A percentile compares a stretch with the other conserved stretches of the same genome.
These are phyloP conservation scores for Rotaria macrura DNA, from an alignment of 2,888 invertebrate species.

Conservation along the genomic window DNA sequence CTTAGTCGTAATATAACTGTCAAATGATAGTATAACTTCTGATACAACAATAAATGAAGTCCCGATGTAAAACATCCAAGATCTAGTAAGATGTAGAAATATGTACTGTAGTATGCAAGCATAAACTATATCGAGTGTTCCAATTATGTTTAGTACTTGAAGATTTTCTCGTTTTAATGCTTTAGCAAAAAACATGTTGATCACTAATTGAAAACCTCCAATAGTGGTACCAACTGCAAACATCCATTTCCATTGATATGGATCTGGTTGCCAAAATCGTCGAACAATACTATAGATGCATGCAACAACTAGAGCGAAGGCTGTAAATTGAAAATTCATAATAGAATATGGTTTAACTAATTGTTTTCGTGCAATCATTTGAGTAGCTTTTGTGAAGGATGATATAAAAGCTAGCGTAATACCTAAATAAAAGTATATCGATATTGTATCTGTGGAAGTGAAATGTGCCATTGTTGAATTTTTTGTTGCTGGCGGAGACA, in stretches of 20 bases:
- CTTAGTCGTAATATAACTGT: background rate
- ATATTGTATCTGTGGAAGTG: background rate
- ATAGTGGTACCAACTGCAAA: background rate
- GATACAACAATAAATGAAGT: background rate
- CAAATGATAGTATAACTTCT: background rate
- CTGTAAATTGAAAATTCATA: background rate
- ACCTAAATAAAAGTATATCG: background rate
- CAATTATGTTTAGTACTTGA: background rate
- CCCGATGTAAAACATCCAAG: background rate
- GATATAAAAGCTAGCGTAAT: background rate
- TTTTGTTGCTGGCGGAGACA: background rate
- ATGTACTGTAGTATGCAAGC: background rate
- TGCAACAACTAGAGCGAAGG: background rate
- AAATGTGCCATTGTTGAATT: background rate
- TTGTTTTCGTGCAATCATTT: background rate
- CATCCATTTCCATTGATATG: background rate
- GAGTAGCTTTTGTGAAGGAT: background rate
- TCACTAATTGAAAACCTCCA: background rate
- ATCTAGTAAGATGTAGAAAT: background rate
- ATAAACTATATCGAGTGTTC: background rate
- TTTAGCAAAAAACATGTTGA: background rate
- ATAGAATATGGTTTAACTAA: background rate
- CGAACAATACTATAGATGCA: background rate
- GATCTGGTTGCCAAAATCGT: background rate
- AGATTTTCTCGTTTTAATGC: background rate